Conservation (phyloP, 2,113 vertebrate species). For the Sylvia atricapilla region DNA sequence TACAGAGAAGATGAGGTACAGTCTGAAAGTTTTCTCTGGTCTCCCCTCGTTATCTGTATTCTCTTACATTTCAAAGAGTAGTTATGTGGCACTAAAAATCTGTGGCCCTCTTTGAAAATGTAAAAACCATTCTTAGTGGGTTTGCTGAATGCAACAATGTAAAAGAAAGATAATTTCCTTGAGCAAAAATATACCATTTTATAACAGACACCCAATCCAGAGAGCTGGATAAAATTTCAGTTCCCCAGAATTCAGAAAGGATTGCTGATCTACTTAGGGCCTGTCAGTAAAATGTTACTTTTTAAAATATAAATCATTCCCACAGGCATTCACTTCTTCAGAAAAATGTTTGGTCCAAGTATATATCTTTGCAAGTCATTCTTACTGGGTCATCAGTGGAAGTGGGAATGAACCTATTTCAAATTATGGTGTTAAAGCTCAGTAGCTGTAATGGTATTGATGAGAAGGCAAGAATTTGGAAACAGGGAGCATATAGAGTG, state of each 20-base stretch:
- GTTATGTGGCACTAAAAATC: not conserved
- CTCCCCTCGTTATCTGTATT: not conserved
- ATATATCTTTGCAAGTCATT: not conserved
- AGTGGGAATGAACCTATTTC: not conserved
- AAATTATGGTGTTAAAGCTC: not conserved
- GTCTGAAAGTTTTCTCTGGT: not conserved
- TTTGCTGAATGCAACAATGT: not conserved
- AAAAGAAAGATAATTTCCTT: not conserved
- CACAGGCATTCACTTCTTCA: not conserved
- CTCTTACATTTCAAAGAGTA: not conserved
- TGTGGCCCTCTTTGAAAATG: not conserved
- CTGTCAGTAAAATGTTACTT: not conserved
- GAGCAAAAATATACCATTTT: not conserved
- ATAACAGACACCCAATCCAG: not conserved
- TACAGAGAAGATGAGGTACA: not conserved
- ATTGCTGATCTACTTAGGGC: not conserved
- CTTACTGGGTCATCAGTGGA: not conserved
- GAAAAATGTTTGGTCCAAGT: not conserved
- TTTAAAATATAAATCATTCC: not conserved
- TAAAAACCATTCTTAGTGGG: not conserved
- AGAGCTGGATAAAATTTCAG: not conserved
- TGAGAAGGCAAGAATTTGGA: not conserved
- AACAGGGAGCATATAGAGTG: not conserved
- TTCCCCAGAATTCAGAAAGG: not conserved
- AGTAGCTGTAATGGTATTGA: accelerated